Base-by-base conservation (phyloP, 2,113 vertebrate species). In the Sinocyclocheilus maitianheensis region DNA sequence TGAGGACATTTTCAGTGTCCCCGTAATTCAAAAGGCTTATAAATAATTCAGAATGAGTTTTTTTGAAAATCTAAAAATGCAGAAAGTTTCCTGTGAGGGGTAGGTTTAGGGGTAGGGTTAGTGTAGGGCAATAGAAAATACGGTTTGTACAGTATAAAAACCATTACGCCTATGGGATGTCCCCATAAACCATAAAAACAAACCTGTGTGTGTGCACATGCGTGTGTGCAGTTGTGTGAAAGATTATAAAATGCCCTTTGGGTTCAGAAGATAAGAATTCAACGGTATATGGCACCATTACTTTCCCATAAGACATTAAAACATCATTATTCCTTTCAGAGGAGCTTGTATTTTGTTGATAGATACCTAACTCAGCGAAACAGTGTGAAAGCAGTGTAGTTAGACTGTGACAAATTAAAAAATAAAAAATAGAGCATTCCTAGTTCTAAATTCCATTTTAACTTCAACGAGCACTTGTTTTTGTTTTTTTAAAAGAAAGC, bases 371-470 rank as follows among this genome's bases (percentile, higher is more conserved):
- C 51, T 69, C 80, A 69, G 9, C 34, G 46, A 69, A 48, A 18
- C 60, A 20, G 16, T 82, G 80, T 53, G 18, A 26, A 46, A 20
- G n/a, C 10, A 46, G 77, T 81, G 37, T 26, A 65, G 58, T 81
- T 46, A 30, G 60, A 81, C 46, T 71, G n/a, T 67, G 46, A 53
- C 0, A 37, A 53, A 71, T 37, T 34, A 26, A 82, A 81, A 9
- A 81, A 48, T 14, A 40, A 74, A 72, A 22, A 80, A 46, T 62
- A 5, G 22, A 80, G 20, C 77, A 63, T 43, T 80, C 55, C 77
- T n/a, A 2, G 18, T 43, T 40, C 37, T n/a, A 46, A 63, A 46
- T 46, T 14, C 2, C 10, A 34, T 53, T 37, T 82, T 71, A 55
- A 67, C 80, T 71, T 53, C 43, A n/a, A 24, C 24, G 58, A 80